A percentile compares a stretch with the other conserved stretches of the same genome.
phyloP scores from a whole-genome alignment of 2,797 vertebrate species.

The Picus viridis region DNA sequence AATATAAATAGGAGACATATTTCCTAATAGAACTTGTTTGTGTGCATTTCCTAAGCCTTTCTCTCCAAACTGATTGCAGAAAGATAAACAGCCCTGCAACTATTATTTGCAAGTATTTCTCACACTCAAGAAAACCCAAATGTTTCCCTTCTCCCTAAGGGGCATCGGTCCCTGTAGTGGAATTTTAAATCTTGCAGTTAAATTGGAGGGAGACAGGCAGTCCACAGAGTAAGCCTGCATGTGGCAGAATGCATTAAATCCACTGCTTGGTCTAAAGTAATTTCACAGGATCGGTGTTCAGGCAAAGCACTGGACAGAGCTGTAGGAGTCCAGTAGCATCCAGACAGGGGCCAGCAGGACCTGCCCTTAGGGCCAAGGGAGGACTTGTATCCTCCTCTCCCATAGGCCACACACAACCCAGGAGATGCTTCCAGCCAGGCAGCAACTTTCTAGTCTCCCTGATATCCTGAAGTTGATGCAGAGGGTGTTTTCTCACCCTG shows the following conservation, averaged over 20 bases:
- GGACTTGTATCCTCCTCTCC: neutral
- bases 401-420: rapidly evolving
- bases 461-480: neutral
- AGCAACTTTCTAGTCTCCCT: neutral
- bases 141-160: neutral
- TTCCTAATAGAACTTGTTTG: neutral
- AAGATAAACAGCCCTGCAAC: neutral
- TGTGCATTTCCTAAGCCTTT: neutral
- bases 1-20: rapidly evolving
- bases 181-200: neutral
- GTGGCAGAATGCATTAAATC: neutral
- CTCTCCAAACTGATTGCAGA: neutral
- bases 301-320: neutral
- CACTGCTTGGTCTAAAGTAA: neutral
- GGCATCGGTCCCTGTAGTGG: neutral
- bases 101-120: neutral
- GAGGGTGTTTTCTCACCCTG: conserved; percentile 20
- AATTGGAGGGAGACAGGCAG: neutral
- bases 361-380: neutral
- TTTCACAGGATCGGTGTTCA: neutral
- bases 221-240: neutral
- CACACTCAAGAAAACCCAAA: neutral
- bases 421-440: neutral
- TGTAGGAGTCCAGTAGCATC: neutral
- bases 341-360: neutral